phyloP scores from a whole-genome alignment of 2,888 invertebrate genomes.

The Platycnemis pennipes region DNA sequence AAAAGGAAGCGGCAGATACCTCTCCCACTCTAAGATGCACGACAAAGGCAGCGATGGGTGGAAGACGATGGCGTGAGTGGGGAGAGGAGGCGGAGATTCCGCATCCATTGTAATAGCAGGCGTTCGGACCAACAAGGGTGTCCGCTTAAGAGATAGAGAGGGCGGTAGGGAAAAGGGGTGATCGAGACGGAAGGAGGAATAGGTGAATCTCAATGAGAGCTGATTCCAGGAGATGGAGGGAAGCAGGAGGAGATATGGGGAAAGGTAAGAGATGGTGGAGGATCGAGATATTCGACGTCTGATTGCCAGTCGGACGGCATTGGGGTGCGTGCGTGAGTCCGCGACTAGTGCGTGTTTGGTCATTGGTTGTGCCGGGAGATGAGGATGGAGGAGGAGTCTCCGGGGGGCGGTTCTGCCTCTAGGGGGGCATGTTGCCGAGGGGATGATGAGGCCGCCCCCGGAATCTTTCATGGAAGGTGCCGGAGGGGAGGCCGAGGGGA shows the following conservation, averaged over 20 bases:
- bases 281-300: not conserved
- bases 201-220: slow-evolving; percentile 41
- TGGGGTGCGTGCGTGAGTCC: not conserved
- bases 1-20: not conserved
- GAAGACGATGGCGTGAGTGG: not conserved
- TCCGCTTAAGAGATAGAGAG: not conserved
- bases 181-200: not conserved
- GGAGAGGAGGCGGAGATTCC: not conserved
- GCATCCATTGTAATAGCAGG: slow-evolving; percentile 52
- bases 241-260: not conserved
- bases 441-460: too few relatives aligned
- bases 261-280: not conserved
- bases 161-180: too few relatives aligned
- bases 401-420: too few relatives aligned
- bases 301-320: not conserved
- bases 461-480: not conserved
- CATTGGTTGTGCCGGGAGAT: too few relatives aligned
- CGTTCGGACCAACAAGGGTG: slow-evolving; percentile 37
- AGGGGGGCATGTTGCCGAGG: too few relatives aligned
- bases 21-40: slow-evolving; percentile 1
- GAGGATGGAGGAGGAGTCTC: too few relatives aligned
- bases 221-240: not conserved
- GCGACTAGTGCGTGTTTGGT: too few relatives aligned
- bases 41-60: not conserved
- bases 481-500: not conserved